phyloP scores from a whole-genome alignment of 37 sponge, comb jelly and placozoan genomes.

The Tethya wilhelma region DNA sequence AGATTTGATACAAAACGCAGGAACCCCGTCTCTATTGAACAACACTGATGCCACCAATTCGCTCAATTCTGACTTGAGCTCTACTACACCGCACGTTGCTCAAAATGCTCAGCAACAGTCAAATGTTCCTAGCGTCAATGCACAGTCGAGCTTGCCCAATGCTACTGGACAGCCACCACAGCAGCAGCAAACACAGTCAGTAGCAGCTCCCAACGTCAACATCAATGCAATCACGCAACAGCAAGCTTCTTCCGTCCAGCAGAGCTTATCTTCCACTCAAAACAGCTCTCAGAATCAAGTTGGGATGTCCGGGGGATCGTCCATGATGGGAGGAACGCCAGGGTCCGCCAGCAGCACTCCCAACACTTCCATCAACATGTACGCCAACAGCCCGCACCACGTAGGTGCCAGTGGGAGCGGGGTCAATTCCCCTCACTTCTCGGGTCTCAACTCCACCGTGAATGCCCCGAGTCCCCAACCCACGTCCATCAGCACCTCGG shows the following conservation, averaged over 20 bases:
- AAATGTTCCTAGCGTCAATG: neutral
- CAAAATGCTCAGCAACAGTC: neutral
- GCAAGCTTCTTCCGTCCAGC: too few relatives aligned
- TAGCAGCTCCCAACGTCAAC: too few relatives aligned
- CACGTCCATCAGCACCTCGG: slow-evolving; percentile 58
- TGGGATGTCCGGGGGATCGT: too few relatives aligned
- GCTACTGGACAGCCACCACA: neutral
- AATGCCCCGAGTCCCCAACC: slow-evolving; percentile 14
- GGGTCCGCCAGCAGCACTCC: too few relatives aligned
- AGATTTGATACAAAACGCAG: too few relatives aligned
- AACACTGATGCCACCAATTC: neutral
- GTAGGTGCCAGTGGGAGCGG: neutral
- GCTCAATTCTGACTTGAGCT: neutral
- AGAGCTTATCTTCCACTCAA: neutral
- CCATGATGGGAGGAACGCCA: too few relatives aligned
- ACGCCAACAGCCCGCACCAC: slow-evolving; percentile 10
- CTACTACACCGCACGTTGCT: neutral
- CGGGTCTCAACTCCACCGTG: neutral
- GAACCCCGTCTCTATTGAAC: too few relatives aligned
- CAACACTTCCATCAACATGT: slow-evolving; percentile 17
- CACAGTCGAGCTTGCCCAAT: neutral
- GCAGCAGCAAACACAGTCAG: too few relatives aligned
- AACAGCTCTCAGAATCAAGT: neutral
- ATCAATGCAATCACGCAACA: too few relatives aligned
- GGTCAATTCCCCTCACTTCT: neutral